These are phyloP conservation scores for Drosophila subsilvestris DNA, from an alignment of 2,888 invertebrate species.

Conservation along the genomic window DNA sequence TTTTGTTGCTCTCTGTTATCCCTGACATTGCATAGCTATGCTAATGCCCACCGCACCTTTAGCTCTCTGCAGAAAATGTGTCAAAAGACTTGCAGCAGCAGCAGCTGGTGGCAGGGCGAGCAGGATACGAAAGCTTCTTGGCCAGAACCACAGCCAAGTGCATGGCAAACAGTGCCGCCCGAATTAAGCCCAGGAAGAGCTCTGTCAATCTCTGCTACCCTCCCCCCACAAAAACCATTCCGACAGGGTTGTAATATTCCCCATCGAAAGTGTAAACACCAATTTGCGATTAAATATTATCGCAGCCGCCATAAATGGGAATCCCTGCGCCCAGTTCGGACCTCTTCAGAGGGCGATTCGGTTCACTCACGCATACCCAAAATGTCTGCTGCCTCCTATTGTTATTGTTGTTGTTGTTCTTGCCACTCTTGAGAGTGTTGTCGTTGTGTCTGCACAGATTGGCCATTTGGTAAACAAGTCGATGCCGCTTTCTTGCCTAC, in stretches of 20 bases:
- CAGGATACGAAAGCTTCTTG: too few relatives aligned
- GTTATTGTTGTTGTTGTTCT: background rate
- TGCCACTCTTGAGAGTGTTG: background rate
- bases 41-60: conserved; percentile 38
- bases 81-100: conserved; percentile 13
- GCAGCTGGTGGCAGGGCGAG: conserved; percentile 1
- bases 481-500: conserved; percentile 6
- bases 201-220: background rate
- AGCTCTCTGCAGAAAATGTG: conserved; percentile 29
- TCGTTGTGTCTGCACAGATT: conserved; percentile 46
- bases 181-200: conserved; percentile 5
- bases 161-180: conserved; percentile 25
- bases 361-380: conserved; percentile 47
- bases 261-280: conserved; percentile 46
- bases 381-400: conserved; percentile 6
- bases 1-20: conserved; percentile 8
- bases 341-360: conserved; percentile 30
- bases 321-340: background rate
- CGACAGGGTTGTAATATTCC: background rate
- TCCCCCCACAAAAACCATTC: background rate
- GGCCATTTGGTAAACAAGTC: conserved; percentile 50
- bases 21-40: conserved; percentile 47
- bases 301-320: conserved; percentile 20
- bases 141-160: conserved; percentile 13
- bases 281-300: conserved; percentile 59